These are phyloP conservation scores for Scaptomyza pallida DNA, from an alignment of 1,140 invertebrate species.

Conservation along the genomic window DNA sequence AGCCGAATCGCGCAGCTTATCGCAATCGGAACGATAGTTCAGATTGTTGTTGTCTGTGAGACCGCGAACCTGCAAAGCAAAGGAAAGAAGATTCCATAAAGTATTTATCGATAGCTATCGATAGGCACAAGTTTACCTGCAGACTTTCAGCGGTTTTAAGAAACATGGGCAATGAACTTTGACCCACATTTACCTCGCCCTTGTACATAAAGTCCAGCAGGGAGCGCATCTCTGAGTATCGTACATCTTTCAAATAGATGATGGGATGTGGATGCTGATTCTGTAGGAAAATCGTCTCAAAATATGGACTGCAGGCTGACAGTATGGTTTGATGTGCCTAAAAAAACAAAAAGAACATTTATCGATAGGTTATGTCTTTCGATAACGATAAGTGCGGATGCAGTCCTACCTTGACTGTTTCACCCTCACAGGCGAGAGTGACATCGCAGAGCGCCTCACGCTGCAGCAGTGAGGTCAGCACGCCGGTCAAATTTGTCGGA, in stretches of 20 bases:
- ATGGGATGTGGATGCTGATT: slow-evolving; percentile 96
- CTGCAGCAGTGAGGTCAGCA: slow-evolving; percentile 92
- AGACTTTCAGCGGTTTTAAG: slow-evolving; percentile 95
- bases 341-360: background rate
- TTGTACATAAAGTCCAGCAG: slow-evolving; percentile 96
- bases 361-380: background rate
- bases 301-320: slow-evolving; percentile 97
- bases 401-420: slow-evolving; percentile 90
- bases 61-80: slow-evolving; percentile 86
- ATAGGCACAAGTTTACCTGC: slow-evolving; percentile 86
- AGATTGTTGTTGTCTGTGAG: slow-evolving; percentile 93
- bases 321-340: slow-evolving; percentile 96
- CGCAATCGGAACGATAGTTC: slow-evolving; percentile 84
- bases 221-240: slow-evolving; percentile 93
- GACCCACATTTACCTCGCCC: slow-evolving; percentile 94
- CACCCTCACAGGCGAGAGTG: slow-evolving; percentile 95
- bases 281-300: slow-evolving; percentile 96
- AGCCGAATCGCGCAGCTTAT: slow-evolving; percentile 79
- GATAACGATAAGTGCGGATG: background rate
- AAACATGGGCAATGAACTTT: slow-evolving; percentile 94
- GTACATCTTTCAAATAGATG: slow-evolving; percentile 95
- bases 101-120: no score
- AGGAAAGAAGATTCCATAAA: background rate
- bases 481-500: slow-evolving; percentile 94
- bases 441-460: slow-evolving; percentile 95